Conservation (phyloP, 1,140 invertebrate species). For the Heliconius hewitsoni region DNA sequence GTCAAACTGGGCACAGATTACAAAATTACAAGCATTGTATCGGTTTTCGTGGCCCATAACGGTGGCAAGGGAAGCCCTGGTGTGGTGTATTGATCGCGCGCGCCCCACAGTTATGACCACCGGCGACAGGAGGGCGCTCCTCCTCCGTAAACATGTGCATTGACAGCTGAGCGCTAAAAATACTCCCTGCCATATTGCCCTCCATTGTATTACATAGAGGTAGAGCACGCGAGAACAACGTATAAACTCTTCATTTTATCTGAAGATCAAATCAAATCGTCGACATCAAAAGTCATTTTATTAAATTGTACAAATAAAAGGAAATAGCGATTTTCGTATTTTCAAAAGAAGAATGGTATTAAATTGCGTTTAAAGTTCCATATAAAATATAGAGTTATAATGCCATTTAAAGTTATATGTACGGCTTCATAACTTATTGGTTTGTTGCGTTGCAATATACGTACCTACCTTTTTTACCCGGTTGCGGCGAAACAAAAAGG, state of each 20-base stretch:
- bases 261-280: background rate
- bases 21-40: constrained; percentile 23
- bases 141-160: constrained; percentile 59
- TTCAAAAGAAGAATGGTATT: too few relatives aligned
- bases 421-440: background rate
- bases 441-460: background rate
- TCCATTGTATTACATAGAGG: background rate
- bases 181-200: constrained; percentile 23
- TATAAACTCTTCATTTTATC: background rate
- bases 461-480: too few relatives aligned
- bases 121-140: constrained; percentile 69
- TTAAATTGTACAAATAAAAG: background rate
- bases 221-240: background rate
- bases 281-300: background rate
- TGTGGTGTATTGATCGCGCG: constrained; percentile 66
- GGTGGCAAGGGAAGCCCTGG: constrained; percentile 61
- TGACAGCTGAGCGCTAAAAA: constrained; percentile 41
- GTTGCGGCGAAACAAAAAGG: too few relatives aligned
- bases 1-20: background rate
- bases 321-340: background rate
- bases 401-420: background rate
- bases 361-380: background rate
- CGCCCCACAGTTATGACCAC: constrained; percentile 67
- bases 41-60: constrained; percentile 41
- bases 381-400: background rate